phyloP scores from a whole-genome alignment of 2,888 invertebrate genomes.

The Cyclophora albipunctata region DNA sequence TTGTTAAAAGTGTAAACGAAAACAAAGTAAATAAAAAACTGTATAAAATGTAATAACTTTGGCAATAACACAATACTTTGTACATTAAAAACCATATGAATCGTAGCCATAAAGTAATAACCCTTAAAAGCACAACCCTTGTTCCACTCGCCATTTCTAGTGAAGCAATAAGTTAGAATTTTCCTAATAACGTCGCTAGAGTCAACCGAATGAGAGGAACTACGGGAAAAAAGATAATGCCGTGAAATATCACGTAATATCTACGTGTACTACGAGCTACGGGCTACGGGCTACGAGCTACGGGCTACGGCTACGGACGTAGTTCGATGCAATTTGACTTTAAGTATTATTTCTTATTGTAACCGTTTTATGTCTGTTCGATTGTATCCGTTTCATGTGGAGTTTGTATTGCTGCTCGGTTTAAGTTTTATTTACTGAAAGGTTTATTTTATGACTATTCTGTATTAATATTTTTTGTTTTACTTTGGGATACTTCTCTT shows the following conservation, averaged over 20 bases:
- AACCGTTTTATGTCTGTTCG: background rate
- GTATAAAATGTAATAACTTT: no score
- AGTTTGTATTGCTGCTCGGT: background rate
- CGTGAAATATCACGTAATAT: slow-evolving; percentile 5
- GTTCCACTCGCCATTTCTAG: slow-evolving; percentile 19
- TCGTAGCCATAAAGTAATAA: no score
- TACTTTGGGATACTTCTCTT: no score
- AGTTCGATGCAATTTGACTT: background rate
- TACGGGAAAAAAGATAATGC: slow-evolving; percentile 7
- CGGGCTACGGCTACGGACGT: background rate
- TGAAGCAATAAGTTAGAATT: slow-evolving; percentile 67
- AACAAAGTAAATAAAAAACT: no score
- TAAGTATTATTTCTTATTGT: no score
- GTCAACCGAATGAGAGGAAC: slow-evolving; percentile 16
- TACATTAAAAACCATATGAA: no score
- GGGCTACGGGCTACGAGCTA: no score
- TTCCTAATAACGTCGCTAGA: slow-evolving; percentile 51
- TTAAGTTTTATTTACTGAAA: no score
- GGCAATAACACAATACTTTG: no score
- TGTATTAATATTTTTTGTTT: no score
- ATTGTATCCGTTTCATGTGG: background rate
- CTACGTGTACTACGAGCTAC: background rate
- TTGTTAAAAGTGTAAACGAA: no score
- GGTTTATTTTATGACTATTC: no score
- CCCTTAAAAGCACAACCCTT: slow-evolving; percentile 6